Conservation (phyloP, 2,113 vertebrate species). For the Hippocampus abdominalis region DNA sequence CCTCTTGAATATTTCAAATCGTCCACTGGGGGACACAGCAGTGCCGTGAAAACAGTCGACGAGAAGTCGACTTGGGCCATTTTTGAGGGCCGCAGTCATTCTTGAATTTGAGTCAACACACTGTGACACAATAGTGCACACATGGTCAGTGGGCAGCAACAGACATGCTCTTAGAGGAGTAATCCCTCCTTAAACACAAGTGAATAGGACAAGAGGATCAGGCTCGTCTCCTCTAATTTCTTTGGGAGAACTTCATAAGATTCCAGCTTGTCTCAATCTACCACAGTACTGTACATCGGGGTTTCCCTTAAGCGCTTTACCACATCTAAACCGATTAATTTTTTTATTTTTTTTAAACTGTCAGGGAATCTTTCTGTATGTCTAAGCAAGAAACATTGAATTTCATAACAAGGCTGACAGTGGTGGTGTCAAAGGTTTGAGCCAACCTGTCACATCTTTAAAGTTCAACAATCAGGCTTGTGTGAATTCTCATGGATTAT, state of each 20-base stretch:
- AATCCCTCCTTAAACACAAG: constrained; percentile 45
- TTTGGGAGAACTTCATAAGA: constrained; percentile 19
- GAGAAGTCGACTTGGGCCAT: background rate
- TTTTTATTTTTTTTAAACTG: background rate
- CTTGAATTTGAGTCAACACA: background rate
- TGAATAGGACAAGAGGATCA: constrained; percentile 44
- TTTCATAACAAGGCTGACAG: background rate
- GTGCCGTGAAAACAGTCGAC: background rate
- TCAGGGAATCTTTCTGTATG: background rate
- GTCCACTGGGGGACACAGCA: constrained; percentile 19
- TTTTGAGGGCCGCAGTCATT: background rate
- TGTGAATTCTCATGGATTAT: background rate
- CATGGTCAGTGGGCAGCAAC: constrained; percentile 29
- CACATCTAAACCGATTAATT: background rate
- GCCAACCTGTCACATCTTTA: background rate
- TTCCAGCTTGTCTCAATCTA: background rate
- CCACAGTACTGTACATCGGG: background rate
- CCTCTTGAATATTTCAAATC: constrained; percentile 50
- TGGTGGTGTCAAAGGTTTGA: background rate
- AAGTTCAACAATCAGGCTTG: background rate
- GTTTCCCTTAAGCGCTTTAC: background rate
- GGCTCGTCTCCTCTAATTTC: constrained; percentile 30
- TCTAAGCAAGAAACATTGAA: background rate
- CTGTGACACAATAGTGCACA: constrained; percentile 34
- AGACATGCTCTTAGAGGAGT: constrained; percentile 33